Evolutionary conservation across 2,797 vertebrate species (phyloP), one percentile per base, ranked within the genome.

Genomic region (Cuculus canorus): DNA sequence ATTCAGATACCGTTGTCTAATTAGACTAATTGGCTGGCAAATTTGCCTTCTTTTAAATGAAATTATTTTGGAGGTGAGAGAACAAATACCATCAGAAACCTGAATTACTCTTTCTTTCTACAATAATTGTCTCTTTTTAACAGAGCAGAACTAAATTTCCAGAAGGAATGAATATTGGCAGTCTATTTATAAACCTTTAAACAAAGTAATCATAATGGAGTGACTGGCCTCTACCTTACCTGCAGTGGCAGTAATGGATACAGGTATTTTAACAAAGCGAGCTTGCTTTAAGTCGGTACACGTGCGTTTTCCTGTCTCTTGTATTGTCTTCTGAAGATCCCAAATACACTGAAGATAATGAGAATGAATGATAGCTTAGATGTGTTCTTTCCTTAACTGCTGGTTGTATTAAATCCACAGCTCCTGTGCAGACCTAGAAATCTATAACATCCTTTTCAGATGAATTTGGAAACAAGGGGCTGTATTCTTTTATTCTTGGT

Each of bases 361-460:
- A 97, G 92, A 81, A 97, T 54, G 91, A 96, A 86, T 94, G 92
- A 93, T 86, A 85, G 73, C 92, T 95, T 85, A 90, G 93, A 92
- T 94, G 78, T 82, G 85, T 97, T 96, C 76, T 97, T 97, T 95
- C 95, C 96, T 97, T 87, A 96, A 82, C 90, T 71, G 88, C 80
- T 88, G 85, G 72, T 82, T 97, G 82, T 96, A 95, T 97, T 95
- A 97, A 97, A 97, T 93, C 86, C 89, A 76, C 88, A 75, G 68
- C 94, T 97, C 79, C 95, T 50, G 86, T 95, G 89, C 90, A 96
- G 69, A 95, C 88, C 83, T 95, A 79, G 90, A 95, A 96, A 98
- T 98, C 97, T 96, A 88, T 98, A 97, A 86, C 89, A 95, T 97
- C 93, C 95, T 94, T 97, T 98, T 91, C 86, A 95, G 94, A 93